Conservation (phyloP, 2,113 vertebrate species). For the Dermatemys mawii region DNA sequence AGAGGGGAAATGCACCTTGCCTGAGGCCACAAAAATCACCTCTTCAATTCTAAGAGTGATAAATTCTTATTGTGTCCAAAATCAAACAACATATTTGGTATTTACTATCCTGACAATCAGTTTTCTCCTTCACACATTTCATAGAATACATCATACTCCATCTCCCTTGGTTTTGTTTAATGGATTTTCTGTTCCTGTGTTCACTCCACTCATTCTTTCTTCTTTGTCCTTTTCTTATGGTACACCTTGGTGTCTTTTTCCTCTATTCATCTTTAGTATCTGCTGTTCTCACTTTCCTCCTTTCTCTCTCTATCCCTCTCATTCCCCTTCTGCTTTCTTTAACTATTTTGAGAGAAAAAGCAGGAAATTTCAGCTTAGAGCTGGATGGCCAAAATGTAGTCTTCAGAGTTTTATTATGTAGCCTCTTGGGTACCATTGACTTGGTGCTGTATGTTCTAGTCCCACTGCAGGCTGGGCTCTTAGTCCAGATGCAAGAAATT, state of each 20-base stretch:
- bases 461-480: conserved; percentile 39
- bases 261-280: background rate
- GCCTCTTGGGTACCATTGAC: conserved; percentile 23
- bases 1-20: fast-evolving
- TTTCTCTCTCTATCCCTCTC: background rate
- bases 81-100: background rate
- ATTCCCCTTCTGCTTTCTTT: background rate
- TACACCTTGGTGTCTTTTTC: background rate
- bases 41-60: fast-evolving
- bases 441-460: conserved; percentile 29
- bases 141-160: background rate
- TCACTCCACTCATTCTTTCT: fast-evolving
- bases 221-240: fast-evolving
- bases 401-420: background rate
- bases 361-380: background rate
- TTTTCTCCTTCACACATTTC: fast-evolving
- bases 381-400: background rate
- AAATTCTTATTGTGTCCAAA: fast-evolving
- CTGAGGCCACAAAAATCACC: fast-evolving
- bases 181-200: fast-evolving
- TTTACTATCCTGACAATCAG: background rate
- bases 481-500: conserved; percentile 67
- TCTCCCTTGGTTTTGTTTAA: fast-evolving
- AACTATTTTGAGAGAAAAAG: background rate
- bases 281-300: no score